Percentiles rank a stretch among this genome's conserved stretches.
Conservation (phyloP, 2,888 invertebrate genomes). For the Drosophila lacicola region DNA sequence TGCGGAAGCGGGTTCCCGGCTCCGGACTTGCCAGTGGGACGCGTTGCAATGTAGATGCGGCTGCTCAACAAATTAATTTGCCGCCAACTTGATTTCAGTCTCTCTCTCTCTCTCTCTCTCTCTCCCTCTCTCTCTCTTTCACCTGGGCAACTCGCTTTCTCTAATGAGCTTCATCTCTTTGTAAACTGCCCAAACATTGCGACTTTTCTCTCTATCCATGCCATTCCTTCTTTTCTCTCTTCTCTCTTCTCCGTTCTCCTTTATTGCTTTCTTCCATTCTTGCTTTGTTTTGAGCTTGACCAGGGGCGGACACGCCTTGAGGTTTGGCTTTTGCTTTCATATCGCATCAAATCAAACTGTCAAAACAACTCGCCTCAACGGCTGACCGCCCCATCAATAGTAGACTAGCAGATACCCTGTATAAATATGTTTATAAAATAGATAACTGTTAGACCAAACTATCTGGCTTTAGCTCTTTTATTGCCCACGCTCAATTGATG, state of each 20-base stretch:
- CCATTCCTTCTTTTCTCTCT: neutral
- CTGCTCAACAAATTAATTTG: constrained; percentile 62
- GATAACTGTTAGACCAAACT: too few species aligned
- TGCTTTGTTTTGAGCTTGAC: constrained; percentile 48
- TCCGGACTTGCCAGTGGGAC: constrained; percentile 13
- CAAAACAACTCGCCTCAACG: constrained; percentile 55
- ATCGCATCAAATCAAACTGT: constrained; percentile 57
- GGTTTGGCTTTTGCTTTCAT: constrained; percentile 42
- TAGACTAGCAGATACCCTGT: constrained; percentile 17
- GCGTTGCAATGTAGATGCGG: constrained; percentile 17
- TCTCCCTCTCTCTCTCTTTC: neutral
- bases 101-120: neutral
- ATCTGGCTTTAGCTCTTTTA: too few species aligned
- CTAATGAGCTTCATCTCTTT: constrained; percentile 28
- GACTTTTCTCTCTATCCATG: constrained; percentile 18
- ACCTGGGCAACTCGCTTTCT: constrained; percentile 3
- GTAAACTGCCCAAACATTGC: constrained; percentile 41
- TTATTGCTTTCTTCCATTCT: neutral
- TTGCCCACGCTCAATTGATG: too few species aligned
- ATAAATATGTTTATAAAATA: too few species aligned
- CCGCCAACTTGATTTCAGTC: constrained; percentile 62
- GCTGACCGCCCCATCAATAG: constrained; percentile 9
- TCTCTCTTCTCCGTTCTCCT: neutral
- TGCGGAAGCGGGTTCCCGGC: constrained; percentile 5
- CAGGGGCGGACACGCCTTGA: constrained; percentile 40